These are phyloP conservation scores for Ctenopoma multispine DNA, from an alignment of 2,797 vertebrate species.

Conservation along the genomic window DNA sequence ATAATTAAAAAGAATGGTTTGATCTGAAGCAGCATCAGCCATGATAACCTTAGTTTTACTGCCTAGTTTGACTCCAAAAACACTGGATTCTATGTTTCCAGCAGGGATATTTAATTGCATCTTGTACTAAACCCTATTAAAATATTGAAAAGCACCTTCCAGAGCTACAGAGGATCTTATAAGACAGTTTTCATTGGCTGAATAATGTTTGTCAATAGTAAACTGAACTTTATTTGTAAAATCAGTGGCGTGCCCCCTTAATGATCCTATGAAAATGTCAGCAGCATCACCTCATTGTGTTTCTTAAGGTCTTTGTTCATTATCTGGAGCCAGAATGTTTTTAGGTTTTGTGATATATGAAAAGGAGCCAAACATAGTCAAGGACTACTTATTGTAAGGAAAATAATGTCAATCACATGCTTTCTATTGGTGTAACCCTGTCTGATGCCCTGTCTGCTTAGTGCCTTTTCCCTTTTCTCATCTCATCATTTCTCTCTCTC, in stretches of 20 bases:
- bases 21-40: no score
- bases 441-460: neutral
- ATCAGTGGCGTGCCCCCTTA: neutral
- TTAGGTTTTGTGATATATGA: neutral
- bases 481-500: constrained; percentile 7
- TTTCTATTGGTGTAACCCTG: neutral
- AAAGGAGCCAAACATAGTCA: neutral
- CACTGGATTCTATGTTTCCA: neutral
- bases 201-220: neutral
- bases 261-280: neutral
- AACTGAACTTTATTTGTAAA: neutral
- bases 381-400: neutral
- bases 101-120: neutral
- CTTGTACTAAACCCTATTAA: neutral
- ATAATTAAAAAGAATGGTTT: no score
- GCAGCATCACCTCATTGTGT: neutral
- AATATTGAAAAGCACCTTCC: neutral
- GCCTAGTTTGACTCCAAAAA: neutral
- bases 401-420: no score
- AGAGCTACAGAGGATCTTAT: neutral
- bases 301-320: neutral
- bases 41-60: neutral
- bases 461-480: constrained; percentile 1
- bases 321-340: neutral
- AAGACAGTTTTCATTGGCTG: no score